Conservation (phyloP, 92 coral and sea anemone species). For the Chrysogorgia sp. region DNA sequence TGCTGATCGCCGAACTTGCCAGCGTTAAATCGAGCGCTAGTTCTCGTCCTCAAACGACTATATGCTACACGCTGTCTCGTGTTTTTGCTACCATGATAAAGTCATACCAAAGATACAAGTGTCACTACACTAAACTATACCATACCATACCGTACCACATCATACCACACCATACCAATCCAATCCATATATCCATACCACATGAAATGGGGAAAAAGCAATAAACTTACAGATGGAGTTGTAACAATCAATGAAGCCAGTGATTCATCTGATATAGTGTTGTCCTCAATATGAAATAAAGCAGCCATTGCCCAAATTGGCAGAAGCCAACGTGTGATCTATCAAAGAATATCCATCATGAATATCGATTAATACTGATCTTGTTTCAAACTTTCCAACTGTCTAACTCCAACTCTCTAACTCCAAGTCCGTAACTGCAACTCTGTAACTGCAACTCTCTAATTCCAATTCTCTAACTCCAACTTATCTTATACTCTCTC, state of each 20-base stretch:
- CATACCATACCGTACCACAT: background rate
- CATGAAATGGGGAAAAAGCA: background rate
- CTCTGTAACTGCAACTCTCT: no score
- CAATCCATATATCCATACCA: background rate
- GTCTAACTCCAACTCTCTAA: no score
- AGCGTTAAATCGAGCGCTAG: no score
- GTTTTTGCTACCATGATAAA: no score
- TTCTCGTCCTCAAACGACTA: no score
- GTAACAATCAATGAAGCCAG: slow-evolving; percentile 2
- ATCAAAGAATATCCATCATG: background rate
- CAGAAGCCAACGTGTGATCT: slow-evolving; percentile 87
- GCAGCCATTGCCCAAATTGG: slow-evolving; percentile 95
- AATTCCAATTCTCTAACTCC: no score
- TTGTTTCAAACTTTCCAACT: no score
- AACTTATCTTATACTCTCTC: no score
- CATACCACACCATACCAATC: background rate
- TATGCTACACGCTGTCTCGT: no score
- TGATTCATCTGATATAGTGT: slow-evolving; percentile 28
- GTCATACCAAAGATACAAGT: background rate
- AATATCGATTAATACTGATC: background rate
- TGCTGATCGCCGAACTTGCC: no score
- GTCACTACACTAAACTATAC: background rate
- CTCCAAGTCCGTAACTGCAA: no score
- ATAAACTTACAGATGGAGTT: slow-evolving; percentile 20
- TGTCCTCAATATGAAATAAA: slow-evolving; percentile 88